Evolutionary conservation across 2,888 invertebrate genomes (phyloP).

Genomic region (Chrysomela aeneicollis): DNA sequence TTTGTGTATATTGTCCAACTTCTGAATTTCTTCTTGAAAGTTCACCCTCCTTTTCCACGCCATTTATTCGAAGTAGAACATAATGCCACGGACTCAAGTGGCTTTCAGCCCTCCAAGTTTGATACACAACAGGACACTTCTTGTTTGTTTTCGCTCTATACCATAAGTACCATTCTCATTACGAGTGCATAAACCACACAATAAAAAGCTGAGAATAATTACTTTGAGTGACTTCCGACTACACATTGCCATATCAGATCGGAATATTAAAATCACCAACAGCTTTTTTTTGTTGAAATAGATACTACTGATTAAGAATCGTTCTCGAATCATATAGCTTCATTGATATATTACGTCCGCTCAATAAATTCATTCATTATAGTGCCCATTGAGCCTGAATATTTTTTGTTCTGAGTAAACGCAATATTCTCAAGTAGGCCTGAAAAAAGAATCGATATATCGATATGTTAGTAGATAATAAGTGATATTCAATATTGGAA

Average conservation of each 20-base stretch:
- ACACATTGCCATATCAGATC: too few relatives aligned
- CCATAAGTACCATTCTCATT: conserved; percentile 31
- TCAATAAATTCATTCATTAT: too few relatives aligned
- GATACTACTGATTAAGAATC: too few relatives aligned
- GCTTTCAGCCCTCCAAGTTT: conserved; percentile 34
- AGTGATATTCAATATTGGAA: too few relatives aligned
- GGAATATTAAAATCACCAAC: background rate
- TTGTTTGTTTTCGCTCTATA: conserved; percentile 11
- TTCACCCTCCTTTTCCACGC: conserved; percentile 31
- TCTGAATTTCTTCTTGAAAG: conserved; percentile 39
- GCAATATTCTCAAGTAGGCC: too few relatives aligned
- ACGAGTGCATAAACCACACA: background rate
- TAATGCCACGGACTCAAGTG: conserved; percentile 33
- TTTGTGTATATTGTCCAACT: conserved; percentile 29
- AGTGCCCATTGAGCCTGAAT: too few relatives aligned
- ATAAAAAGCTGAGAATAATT: background rate
- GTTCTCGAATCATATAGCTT: too few relatives aligned
- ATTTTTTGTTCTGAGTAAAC: too few relatives aligned
- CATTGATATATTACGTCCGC: too few relatives aligned
- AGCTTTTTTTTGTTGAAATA: too few relatives aligned
- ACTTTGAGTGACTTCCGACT: background rate
- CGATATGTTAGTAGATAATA: too few relatives aligned
- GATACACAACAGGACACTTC: conserved; percentile 33
- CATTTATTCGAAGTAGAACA: conserved; percentile 37
- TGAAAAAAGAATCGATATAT: too few relatives aligned